Conservation (phyloP, 2,113 vertebrate species). For the Thalassarche chlororhynchos region DNA sequence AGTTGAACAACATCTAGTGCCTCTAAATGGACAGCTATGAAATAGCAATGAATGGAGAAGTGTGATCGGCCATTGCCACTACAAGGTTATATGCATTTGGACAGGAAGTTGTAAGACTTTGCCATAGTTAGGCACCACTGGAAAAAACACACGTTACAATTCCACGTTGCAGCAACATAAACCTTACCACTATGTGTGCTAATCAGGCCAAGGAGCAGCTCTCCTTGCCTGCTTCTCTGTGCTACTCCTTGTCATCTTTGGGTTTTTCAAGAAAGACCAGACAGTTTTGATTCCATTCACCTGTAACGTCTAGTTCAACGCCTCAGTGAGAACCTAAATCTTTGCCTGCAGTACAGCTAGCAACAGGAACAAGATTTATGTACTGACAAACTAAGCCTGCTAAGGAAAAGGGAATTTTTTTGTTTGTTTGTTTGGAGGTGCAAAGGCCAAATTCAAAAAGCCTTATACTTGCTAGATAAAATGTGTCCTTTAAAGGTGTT, state of each 20-base stretch:
- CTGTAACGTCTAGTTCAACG: not conserved
- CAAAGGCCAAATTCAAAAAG: not conserved
- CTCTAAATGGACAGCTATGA: not conserved
- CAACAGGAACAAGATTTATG: not conserved
- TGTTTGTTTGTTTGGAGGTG: not conserved
- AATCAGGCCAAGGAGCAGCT: not conserved
- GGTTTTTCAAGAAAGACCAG: not conserved
- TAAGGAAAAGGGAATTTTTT: not conserved
- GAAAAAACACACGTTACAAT: not conserved
- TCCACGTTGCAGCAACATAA: not conserved
- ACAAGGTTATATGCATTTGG: not conserved
- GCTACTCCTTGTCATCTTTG: not conserved
- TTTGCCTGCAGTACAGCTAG: not conserved
- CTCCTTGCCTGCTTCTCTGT: not conserved
- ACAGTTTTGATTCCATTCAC: not conserved
- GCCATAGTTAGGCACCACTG: not conserved
- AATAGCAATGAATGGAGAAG: not conserved
- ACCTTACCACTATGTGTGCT: not conserved
- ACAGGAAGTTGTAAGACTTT: not conserved
- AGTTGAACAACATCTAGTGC: not conserved
- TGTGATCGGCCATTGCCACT: rapidly evolving
- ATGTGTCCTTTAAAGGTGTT: not conserved
- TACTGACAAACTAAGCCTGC: not conserved
- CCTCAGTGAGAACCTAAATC: not conserved
- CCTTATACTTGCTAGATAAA: not conserved